Conservation (phyloP, 2,888 invertebrate species). For the Tetragnatha montana region DNA sequence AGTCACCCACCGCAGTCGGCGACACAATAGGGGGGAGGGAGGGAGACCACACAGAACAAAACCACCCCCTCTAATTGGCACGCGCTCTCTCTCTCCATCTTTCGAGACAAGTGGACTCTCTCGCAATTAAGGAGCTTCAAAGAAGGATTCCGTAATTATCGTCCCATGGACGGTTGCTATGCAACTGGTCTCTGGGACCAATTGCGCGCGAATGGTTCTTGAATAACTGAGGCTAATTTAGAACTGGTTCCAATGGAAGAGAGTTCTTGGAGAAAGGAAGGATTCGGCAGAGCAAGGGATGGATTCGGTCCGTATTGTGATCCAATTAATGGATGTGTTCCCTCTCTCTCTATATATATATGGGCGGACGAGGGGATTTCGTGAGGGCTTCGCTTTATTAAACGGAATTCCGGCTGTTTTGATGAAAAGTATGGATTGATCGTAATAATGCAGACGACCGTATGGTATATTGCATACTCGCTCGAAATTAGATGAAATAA, state of each 20-base stretch:
- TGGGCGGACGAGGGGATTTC: too few species aligned
- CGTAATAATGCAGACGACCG: too few species aligned
- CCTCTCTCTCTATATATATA: too few species aligned
- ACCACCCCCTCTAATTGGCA: too few species aligned
- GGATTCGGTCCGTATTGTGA: neutral
- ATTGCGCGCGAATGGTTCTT: neutral
- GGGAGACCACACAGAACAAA: too few species aligned
- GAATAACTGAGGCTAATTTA: neutral
- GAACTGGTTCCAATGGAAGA: neutral
- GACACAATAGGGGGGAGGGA: too few species aligned
- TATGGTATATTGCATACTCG: too few species aligned
- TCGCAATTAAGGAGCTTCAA: neutral
- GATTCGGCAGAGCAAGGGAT: neutral
- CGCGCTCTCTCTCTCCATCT: neutral
- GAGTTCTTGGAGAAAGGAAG: neutral
- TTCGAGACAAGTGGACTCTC: neutral
- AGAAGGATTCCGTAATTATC: neutral
- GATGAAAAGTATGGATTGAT: too few species aligned
- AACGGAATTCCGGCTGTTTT: too few species aligned
- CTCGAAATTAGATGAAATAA: too few species aligned
- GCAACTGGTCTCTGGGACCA: neutral
- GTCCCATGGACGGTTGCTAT: neutral
- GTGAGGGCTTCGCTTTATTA: too few species aligned
- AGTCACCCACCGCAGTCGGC: too few species aligned
- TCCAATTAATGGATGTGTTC: neutral